phyloP scores from a whole-genome alignment of 2,888 invertebrate species.

The Lymantria dispar region DNA sequence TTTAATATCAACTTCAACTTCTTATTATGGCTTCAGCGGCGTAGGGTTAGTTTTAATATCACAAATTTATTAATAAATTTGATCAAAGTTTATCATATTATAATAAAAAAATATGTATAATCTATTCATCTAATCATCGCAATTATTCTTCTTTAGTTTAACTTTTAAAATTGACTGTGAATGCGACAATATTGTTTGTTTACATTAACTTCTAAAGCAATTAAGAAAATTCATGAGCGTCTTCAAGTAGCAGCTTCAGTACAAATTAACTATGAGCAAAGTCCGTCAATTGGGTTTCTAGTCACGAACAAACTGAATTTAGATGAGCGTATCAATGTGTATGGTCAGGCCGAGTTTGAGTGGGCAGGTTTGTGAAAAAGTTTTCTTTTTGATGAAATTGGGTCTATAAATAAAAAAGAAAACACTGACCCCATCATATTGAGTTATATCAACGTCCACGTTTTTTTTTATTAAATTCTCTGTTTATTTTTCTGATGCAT shows the following conservation, averaged over 20 bases:
- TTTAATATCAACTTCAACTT: too few species aligned
- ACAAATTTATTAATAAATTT: too few species aligned
- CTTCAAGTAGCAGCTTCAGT: constrained; percentile 58
- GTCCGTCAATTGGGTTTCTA: constrained; percentile 52
- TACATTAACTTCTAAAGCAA: constrained; percentile 55
- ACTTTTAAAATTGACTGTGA: constrained; percentile 36
- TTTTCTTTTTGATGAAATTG: constrained; percentile 53
- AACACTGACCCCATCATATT: constrained; percentile 25
- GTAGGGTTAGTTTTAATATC: too few species aligned
- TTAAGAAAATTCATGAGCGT: constrained; percentile 56
- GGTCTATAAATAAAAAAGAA: constrained; percentile 36
- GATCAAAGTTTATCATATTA: too few species aligned
- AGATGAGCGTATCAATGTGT: constrained; percentile 70
- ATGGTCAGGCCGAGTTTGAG: constrained; percentile 43
- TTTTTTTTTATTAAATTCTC: too few species aligned
- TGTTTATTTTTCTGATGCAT: too few species aligned
- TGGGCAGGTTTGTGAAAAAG: constrained; percentile 41
- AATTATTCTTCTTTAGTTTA: neutral
- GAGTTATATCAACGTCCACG: constrained; percentile 25
- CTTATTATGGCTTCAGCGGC: too few species aligned
- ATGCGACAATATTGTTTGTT: constrained; percentile 47
- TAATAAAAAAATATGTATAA: too few species aligned
- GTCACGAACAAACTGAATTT: constrained; percentile 70
- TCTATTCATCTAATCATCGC: too few species aligned
- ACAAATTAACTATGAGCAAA: constrained; percentile 60